Base-by-base conservation (phyloP, 2,113 vertebrate species). In the Podarcis muralis region DNA sequence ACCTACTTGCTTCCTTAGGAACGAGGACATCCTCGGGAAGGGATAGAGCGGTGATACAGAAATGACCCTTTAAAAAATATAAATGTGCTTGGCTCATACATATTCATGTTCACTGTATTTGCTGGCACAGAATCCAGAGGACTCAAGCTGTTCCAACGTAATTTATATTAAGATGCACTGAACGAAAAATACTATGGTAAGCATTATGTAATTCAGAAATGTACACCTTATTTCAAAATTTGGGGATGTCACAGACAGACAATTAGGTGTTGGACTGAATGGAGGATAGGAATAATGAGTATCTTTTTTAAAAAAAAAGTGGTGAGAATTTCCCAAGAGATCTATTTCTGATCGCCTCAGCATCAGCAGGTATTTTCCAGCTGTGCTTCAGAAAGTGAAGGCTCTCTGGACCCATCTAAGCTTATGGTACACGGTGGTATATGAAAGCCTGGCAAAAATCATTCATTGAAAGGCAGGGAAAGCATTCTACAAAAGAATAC, bases 271-370 rank as follows among this genome's bases (percentile, higher is more conserved):
- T 82, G 12, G 37, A 65, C 2, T 77, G 27, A 57, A 43, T 27
- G 43, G 85, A 88, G 30, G 27, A 78, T 88, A 88, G 2, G 30
- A 62, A n/a, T 86, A 83, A 90, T 76, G 75, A 84, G 74, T 87
- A 83, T 62, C 62, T 32, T 62, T 18, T 30, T 71, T 43, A 71
- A 30, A 62, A 62, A 35, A 43, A 83, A 69, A 65, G 16, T 62
- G 59, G 40, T 84, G 65, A 81, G 80, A 0, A 4, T 84, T 92
- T 90, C 80, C 84, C 87, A 85, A 88, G 80, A 71, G 7, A 18
- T 5, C 83, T 68, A 81, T 78, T 80, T 83, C 59, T 20, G 6
- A 71, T 88, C 92, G 40, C 0, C 57, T 83, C 40, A 43, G n/a
- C 84, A 76, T 53, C 59, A 62, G 16, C 48, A 84, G 59, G 35